Evolutionary conservation across 1,140 invertebrate genomes (phyloP), one percentile per base, ranked within the genome.

Genomic region (Drosophila sproati): DNA sequence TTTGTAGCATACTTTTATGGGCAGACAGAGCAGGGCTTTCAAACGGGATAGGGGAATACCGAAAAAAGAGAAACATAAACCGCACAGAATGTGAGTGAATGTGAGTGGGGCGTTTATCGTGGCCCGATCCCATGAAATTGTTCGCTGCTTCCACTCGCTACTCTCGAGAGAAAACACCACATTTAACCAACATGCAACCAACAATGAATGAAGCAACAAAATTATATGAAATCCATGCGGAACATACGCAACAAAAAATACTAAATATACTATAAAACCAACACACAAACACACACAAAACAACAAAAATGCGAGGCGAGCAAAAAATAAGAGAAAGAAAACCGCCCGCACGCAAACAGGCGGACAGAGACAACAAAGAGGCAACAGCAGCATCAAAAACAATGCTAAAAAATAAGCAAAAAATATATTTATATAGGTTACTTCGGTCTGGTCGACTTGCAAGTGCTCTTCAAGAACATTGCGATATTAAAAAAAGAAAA

Each of bases 201-300:
- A 87, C 82, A 86, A 78, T 87, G 82, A 86, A 86, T 82, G 82
- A 73, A 79, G 82, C 82, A 86, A 86, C 82, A 86, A 86, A 86
- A 77, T 86, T 82, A 86, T 87, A 82, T 68, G 62, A 82, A 82
- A 86, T 78, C 61, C 72, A 81, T 68, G 61, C 61, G 50, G 57
- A 68, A 67, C 47, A 62, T 56, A 56, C 50, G 29, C 54, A 51
- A 57, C 55, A 64, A 35, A 37, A 67, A 54, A 41, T 60, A 50
- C 63, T 31, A 64, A 41, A 73, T 47, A 31, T 31, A 59, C 51
- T 35, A 45, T 48, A 62, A 31, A 81, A 69, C 41, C 60, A 72
- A 52, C 29, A 47, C 45, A 54, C 5, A 68, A 62, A 43, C 1
- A 28, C 31, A 66, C 43, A 43, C 45, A 35, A 31, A 37, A 39